phyloP scores from a whole-genome alignment of 2,113 vertebrate species.

The Pomatostomus ruficeps region DNA sequence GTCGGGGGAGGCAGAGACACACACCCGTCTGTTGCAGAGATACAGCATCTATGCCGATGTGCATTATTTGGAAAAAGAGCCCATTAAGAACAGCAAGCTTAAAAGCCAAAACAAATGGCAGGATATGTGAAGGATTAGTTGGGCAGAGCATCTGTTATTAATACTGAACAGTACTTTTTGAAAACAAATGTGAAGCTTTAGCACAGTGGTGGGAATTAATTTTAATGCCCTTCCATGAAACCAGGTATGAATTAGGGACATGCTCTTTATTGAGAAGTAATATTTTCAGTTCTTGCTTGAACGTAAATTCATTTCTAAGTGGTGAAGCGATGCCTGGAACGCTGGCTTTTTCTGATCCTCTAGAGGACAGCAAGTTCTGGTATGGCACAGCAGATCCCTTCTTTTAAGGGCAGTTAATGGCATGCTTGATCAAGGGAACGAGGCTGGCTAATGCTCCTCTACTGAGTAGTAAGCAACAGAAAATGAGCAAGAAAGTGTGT shows the following conservation, averaged over 20 bases:
- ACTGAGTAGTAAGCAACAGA: not conserved
- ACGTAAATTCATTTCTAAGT: not conserved
- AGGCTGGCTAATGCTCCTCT: not conserved
- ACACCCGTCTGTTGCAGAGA: not conserved
- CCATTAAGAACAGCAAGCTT: constrained; percentile 15
- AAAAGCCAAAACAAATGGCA: constrained; percentile 40
- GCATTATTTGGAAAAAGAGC: not conserved
- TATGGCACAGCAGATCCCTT: not conserved
- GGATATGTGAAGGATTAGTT: constrained; percentile 30
- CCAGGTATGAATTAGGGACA: not conserved
- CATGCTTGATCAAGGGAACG: not conserved
- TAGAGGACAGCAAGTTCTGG: not conserved
- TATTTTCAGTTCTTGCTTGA: constrained; percentile 21
- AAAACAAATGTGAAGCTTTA: constrained; percentile 28
- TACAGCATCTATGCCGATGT: not conserved
- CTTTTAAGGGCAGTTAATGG: not conserved
- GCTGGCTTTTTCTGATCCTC: not conserved
- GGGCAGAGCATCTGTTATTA: constrained; percentile 35
- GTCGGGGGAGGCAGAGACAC: not conserved
- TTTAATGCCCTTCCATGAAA: constrained; percentile 15
- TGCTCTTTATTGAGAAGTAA: constrained; percentile 18
- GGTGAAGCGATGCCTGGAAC: not conserved
- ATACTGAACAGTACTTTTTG: constrained; percentile 3
- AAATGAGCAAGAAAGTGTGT: not conserved
- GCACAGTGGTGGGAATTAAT: not conserved